phyloP scores from a whole-genome alignment of 2,888 invertebrate species.

The Lasioglossum marginatum region DNA sequence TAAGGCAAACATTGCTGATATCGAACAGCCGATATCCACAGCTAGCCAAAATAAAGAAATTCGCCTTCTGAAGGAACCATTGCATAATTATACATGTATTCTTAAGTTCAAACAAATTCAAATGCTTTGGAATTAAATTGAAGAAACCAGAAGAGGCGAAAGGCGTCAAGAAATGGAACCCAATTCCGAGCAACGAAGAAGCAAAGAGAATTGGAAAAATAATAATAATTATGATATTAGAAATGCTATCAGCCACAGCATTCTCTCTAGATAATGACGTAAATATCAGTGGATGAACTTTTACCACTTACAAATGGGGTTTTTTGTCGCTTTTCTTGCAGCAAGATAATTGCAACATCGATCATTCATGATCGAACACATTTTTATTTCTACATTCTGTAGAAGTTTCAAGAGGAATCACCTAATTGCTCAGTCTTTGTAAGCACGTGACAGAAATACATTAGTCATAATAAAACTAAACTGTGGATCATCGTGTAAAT shows the following conservation, averaged over 20 bases:
- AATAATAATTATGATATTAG: neutral
- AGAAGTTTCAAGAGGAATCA: neutral
- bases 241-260: neutral
- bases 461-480: neutral
- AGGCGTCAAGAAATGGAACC: neutral
- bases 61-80: neutral
- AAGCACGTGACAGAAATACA: neutral
- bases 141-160: neutral
- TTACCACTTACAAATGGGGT: neutral
- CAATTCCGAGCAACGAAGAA: neutral
- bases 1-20: constrained; percentile 40
- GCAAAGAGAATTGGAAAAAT: neutral
- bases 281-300: constrained; percentile 8
- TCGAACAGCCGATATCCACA: neutral
- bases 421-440: neutral
- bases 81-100: neutral
- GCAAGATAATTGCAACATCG: neutral
- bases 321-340: constrained; percentile 18
- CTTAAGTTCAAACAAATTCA: neutral
- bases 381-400: neutral
- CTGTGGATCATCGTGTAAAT: neutral
- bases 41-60: no score
- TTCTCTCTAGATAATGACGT: neutral
- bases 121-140: neutral
- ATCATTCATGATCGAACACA: neutral